These are phyloP conservation scores for Oligia fasciuncula DNA, from an alignment of 2,888 invertebrate genomes.

Conservation along the genomic window DNA sequence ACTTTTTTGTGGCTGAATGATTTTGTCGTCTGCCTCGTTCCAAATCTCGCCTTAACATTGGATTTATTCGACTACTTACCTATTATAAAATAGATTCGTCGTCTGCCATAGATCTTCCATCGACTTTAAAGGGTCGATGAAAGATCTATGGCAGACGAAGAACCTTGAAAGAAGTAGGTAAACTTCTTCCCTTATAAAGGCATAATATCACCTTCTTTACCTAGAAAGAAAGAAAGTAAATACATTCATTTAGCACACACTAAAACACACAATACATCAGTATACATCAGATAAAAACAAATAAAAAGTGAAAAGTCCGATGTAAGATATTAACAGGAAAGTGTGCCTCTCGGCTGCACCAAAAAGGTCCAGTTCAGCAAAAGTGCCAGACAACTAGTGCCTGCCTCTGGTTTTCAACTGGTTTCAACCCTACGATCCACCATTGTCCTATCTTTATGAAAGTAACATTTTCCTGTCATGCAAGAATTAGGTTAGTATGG, in stretches of 20 bases:
- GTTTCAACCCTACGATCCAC: neutral
- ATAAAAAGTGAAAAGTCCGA: too few relatives aligned
- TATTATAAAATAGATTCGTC: neutral
- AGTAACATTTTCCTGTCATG: neutral
- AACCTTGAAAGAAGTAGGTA: neutral
- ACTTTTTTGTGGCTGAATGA: neutral
- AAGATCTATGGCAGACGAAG: too few relatives aligned
- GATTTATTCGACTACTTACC: neutral
- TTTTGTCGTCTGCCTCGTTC: neutral
- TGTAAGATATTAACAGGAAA: too few relatives aligned
- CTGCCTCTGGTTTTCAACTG: neutral
- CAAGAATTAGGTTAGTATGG: conserved; percentile 13
- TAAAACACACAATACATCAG: too few relatives aligned
- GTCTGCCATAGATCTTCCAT: neutral
- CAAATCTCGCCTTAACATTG: neutral
- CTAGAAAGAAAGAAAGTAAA: neutral
- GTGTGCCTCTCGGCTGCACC: too few relatives aligned
- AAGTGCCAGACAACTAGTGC: neutral
- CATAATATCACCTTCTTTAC: neutral
- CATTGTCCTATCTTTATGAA: neutral
- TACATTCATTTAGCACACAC: too few relatives aligned
- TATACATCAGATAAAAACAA: too few relatives aligned
- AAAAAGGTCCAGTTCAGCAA: too few relatives aligned
- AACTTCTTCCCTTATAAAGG: neutral
- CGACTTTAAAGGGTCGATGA: neutral